A percentile compares a stretch with the other conserved stretches of the same genome.
Evolutionary conservation across 2,113 vertebrate genomes (phyloP).

Genomic region (Oreotrochilus melanogaster): DNA sequence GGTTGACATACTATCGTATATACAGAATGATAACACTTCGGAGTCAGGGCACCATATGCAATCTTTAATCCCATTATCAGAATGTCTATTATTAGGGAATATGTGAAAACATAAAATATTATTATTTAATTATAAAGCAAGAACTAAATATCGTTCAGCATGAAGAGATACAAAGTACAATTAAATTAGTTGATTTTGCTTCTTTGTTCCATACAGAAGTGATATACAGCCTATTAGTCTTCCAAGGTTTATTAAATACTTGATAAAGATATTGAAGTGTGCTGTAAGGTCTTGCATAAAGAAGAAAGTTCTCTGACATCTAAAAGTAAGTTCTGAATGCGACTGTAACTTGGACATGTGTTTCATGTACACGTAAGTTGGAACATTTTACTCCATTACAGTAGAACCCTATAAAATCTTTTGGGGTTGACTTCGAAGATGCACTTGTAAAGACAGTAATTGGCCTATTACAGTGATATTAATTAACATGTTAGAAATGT

Average conservation of each 20-base stretch:
- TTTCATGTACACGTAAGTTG: neutral
- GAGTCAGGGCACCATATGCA: neutral
- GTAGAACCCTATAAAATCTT: constrained; percentile 63
- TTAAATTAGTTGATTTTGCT: neutral
- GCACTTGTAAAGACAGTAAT: constrained; percentile 91
- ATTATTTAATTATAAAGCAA: neutral
- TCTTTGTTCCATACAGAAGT: neutral
- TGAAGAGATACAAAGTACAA: neutral
- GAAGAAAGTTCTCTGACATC: neutral
- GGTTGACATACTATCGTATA: neutral
- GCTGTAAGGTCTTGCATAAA: neutral
- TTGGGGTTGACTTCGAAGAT: constrained; percentile 77
- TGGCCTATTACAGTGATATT: constrained; percentile 94
- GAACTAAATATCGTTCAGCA: neutral
- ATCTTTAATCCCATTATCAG: neutral
- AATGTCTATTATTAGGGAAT: neutral
- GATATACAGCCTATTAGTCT: neutral
- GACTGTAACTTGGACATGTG: neutral
- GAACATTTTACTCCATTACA: constrained; percentile 17
- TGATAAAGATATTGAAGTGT: neutral
- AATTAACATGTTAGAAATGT: constrained; percentile 93
- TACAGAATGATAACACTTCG: neutral
- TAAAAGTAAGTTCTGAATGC: neutral
- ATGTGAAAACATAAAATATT: neutral
- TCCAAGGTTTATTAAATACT: neutral